These are phyloP conservation scores for Butorides virescens DNA, from an alignment of 2,113 vertebrate species.

Conservation along the genomic window DNA sequence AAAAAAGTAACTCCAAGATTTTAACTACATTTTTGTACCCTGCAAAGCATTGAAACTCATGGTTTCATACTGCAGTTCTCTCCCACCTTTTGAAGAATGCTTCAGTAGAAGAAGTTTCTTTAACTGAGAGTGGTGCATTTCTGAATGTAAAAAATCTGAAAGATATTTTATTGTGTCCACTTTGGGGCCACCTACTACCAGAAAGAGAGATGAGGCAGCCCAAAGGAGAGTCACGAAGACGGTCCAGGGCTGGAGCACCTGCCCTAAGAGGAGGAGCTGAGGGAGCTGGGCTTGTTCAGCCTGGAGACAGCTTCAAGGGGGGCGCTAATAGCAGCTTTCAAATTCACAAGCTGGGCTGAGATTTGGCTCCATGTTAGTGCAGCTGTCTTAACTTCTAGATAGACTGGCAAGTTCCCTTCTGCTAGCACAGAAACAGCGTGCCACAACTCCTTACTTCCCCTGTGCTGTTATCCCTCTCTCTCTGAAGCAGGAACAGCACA, in stretches of 20 bases:
- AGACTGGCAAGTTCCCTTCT: neutral
- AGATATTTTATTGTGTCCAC: neutral
- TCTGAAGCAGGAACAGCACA: neutral
- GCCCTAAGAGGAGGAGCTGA: neutral
- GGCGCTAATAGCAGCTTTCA: neutral
- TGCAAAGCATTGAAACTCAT: neutral
- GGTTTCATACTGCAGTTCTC: neutral
- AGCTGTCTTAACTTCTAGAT: neutral
- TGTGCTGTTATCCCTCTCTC: neutral
- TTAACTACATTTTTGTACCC: neutral
- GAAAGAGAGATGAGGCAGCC: neutral
- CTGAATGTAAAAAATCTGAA: neutral
- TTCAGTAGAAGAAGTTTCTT: neutral
- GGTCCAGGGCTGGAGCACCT: neutral
- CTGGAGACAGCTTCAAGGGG: neutral
- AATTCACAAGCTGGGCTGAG: neutral
- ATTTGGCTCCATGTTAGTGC: neutral
- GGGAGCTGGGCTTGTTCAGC: neutral
- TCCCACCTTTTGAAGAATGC: neutral
- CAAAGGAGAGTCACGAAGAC: neutral
- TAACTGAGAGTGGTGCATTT: neutral
- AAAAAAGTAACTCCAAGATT: neutral
- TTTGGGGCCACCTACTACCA: neutral
- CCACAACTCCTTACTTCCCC: neutral
- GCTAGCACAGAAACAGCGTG: neutral